These are phyloP conservation scores for Eudorcas thomsonii DNA, from an alignment of 2,113 vertebrate genomes.

Conservation along the genomic window DNA sequence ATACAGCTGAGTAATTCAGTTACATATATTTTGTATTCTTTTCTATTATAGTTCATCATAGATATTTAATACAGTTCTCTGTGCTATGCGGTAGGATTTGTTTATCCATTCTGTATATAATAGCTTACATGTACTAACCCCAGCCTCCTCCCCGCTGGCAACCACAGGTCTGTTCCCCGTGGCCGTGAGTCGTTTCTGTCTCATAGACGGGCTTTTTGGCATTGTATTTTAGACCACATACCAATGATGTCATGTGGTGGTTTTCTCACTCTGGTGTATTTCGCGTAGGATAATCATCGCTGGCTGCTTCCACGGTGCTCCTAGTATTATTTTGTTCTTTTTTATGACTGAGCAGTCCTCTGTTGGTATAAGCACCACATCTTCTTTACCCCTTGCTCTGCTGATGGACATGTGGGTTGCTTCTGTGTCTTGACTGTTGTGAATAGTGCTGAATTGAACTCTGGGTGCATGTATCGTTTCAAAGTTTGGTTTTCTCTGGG, in stretches of 20 bases:
- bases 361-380: accelerated
- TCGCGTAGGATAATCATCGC: not conserved
- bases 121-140: not conserved
- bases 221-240: not conserved
- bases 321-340: not conserved
- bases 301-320: not conserved
- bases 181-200: not conserved
- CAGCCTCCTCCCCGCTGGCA: not conserved
- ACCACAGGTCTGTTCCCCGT: not conserved
- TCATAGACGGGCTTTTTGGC: not conserved
- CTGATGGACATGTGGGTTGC: not conserved
- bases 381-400: not conserved
- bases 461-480: accelerated
- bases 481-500: not conserved
- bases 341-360: not conserved
- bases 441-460: not conserved
- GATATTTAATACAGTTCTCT: not conserved
- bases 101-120: not conserved
- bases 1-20: not conserved
- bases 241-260: not conserved
- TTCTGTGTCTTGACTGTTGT: not conserved
- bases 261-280: not conserved
- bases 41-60: not conserved
- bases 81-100: not conserved
- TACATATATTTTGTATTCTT: not conserved